phyloP scores from a whole-genome alignment of 2,888 invertebrate species.

The Dyspetes luteomarginatus region DNA sequence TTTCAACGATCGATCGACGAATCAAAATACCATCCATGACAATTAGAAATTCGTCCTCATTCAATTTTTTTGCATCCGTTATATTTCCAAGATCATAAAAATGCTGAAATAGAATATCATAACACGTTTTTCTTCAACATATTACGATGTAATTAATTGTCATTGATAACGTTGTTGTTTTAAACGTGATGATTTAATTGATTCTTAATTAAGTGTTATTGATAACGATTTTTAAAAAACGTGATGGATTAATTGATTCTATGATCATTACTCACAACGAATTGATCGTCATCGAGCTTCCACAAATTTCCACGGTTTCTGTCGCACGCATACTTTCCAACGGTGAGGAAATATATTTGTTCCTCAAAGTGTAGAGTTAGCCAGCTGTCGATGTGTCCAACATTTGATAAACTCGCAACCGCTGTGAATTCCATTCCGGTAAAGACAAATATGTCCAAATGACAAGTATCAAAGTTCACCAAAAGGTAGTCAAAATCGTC shows the following conservation, averaged over 20 bases:
- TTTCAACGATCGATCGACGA: conserved; percentile 65
- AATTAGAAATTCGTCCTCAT: conserved; percentile 66
- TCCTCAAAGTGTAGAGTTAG: conserved; percentile 78
- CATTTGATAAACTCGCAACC: conserved; percentile 77
- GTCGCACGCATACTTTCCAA: conserved; percentile 75
- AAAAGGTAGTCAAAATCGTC: conserved; percentile 80
- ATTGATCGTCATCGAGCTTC: conserved; percentile 78
- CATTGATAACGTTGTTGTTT: not conserved
- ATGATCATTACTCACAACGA: conserved; percentile 79
- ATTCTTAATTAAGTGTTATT: no score
- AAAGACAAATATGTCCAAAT: conserved; percentile 83
- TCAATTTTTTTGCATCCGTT: conserved; percentile 66
- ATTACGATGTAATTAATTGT: not conserved
- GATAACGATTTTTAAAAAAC: not conserved
- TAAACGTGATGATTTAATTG: no score
- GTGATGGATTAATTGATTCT: conserved; percentile 1
- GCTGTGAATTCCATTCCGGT: conserved; percentile 75
- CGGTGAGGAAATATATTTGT: conserved; percentile 81
- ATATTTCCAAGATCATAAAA: conserved; percentile 72
- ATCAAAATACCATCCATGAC: conserved; percentile 61
- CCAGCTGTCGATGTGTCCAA: conserved; percentile 84
- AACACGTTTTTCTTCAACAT: no score
- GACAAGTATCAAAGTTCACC: conserved; percentile 82
- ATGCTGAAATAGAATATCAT: conserved; percentile 72
- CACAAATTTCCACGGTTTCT: conserved; percentile 82